Percentiles rank a stretch among this genome's conserved stretches.
These are phyloP conservation scores for Abscondita cerata DNA, from an alignment of 2,888 invertebrate species.

Conservation along the genomic window DNA sequence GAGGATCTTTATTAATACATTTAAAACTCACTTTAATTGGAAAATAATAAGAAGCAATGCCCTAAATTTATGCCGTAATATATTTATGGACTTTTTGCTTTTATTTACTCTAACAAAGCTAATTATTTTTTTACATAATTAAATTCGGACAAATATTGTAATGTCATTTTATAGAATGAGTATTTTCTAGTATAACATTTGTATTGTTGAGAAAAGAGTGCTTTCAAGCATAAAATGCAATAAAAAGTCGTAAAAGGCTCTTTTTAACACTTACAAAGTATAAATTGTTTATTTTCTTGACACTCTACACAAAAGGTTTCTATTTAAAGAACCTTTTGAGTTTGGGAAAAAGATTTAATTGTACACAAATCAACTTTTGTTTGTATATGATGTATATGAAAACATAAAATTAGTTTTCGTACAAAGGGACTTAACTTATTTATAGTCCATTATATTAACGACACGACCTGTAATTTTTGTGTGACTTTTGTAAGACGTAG, in stretches of 20 bases:
- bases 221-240: constrained; percentile 33
- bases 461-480: too few species aligned
- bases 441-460: too few species aligned
- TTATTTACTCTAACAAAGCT: too few species aligned
- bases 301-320: constrained; percentile 13
- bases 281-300: constrained; percentile 30
- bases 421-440: too few species aligned
- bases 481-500: too few species aligned
- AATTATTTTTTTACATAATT: too few species aligned
- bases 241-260: constrained; percentile 31
- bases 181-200: constrained; percentile 10
- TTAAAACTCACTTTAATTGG: too few species aligned
- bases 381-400: background rate
- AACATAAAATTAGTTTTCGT: too few species aligned
- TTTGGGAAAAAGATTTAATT: constrained; percentile 16
- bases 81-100: too few species aligned
- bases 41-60: too few species aligned
- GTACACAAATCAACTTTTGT: constrained; percentile 8
- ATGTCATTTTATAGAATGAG: background rate
- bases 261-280: constrained; percentile 28
- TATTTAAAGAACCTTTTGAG: constrained; percentile 15
- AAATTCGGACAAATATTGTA: constrained; percentile 4
- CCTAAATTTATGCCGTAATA: too few species aligned
- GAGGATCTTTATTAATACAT: too few species aligned
- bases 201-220: constrained; percentile 26